Percentiles rank a stretch among this genome's conserved stretches.
Conservation (phyloP, 2,113 vertebrate species). For the Hippocampus mohnikei region DNA sequence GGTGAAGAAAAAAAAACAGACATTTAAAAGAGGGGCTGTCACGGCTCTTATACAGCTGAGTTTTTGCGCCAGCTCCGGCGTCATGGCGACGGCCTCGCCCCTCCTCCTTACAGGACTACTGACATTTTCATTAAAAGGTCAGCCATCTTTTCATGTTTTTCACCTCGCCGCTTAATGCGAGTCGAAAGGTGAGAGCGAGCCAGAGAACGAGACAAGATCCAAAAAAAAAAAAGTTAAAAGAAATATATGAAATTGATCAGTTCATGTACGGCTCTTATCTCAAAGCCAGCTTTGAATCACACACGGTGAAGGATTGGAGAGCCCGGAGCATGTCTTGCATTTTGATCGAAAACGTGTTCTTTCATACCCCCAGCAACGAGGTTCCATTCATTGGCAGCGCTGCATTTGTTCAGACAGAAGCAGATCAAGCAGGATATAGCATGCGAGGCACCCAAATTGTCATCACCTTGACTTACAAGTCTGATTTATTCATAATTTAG, state of each 20-base stretch:
- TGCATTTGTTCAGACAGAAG: background rate
- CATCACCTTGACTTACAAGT: no score
- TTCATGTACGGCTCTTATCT: conserved; percentile 49
- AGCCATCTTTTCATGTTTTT: conserved; percentile 80
- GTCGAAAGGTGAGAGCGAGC: conserved; percentile 74
- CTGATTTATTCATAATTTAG: no score
- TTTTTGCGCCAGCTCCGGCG: conserved; percentile 54
- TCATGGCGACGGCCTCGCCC: conserved; percentile 46
- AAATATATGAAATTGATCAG: conserved; percentile 60
- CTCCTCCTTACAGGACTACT: conserved; percentile 65
- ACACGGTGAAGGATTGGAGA: conserved; percentile 25
- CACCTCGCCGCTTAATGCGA: conserved; percentile 82
- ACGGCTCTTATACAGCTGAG: conserved; percentile 44
- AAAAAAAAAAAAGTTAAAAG: conserved; percentile 29
- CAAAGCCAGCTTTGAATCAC: conserved; percentile 40
- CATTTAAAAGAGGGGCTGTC: conserved; percentile 40
- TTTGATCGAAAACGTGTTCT: conserved; percentile 7
- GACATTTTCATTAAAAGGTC: conserved; percentile 86
- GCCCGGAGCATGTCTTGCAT: conserved; percentile 3
- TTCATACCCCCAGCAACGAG: background rate
- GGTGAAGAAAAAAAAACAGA: conserved; percentile 37
- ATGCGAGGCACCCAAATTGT: background rate
- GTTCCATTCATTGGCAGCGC: background rate
- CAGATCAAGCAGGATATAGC: background rate
- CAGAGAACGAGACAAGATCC: conserved; percentile 56